phyloP scores from a whole-genome alignment of 2,888 invertebrate genomes.

The Lagria hirta region DNA sequence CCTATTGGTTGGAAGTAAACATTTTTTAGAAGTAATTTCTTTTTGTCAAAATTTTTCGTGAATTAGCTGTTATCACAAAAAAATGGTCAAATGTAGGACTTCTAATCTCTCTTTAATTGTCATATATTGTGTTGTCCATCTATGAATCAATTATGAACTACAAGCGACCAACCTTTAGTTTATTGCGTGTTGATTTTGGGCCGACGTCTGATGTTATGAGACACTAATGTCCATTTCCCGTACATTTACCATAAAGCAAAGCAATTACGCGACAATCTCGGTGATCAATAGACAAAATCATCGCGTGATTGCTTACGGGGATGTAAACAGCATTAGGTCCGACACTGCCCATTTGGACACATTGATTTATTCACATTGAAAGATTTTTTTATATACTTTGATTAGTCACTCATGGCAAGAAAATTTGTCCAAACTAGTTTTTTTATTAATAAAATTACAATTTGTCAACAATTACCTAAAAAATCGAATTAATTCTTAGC shows the following conservation, averaged over 20 bases:
- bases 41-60: no score
- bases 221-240: slow-evolving; percentile 36
- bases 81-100: no score
- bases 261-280: slow-evolving; percentile 48
- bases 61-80: no score
- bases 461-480: no score
- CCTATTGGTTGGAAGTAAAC: no score
- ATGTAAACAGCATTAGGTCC: slow-evolving; percentile 35
- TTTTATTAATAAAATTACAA: no score
- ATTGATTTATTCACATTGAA: slow-evolving; percentile 27
- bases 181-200: slow-evolving; percentile 24
- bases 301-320: slow-evolving; percentile 39
- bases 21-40: no score
- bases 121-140: not conserved
- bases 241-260: slow-evolving; percentile 34
- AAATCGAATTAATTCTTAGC: no score
- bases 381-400: no score
- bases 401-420: no score
- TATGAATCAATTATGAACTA: slow-evolving; percentile 18
- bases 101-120: no score
- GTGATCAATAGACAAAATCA: slow-evolving; percentile 48
- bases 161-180: not conserved
- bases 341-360: slow-evolving; percentile 18
- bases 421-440: no score
- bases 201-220: slow-evolving; percentile 23